A percentile compares a stretch with the other conserved stretches of the same genome.
Conservation (phyloP, 2,113 vertebrate species). For the Boulengeromyrus knoepffleri region DNA sequence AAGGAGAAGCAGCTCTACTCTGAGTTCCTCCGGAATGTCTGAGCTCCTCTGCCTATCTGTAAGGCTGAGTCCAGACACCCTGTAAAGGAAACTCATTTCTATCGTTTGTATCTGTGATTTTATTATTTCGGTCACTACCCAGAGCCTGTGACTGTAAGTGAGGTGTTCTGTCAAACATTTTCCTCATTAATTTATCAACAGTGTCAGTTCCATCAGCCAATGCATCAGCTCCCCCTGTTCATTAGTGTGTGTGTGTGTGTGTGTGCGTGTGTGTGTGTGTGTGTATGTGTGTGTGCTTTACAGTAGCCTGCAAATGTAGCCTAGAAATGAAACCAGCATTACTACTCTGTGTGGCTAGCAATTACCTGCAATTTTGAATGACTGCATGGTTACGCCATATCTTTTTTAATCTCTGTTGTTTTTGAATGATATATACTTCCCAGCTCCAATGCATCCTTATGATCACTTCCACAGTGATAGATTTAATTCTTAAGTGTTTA, state of each 20-base stretch:
- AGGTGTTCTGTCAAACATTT: background rate
- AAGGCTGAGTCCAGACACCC: too few relatives aligned
- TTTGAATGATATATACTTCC: background rate
- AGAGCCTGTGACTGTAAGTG: background rate
- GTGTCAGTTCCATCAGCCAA: background rate
- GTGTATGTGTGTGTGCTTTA: background rate
- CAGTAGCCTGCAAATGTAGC: background rate
- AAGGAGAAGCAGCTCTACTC: background rate
- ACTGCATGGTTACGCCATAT: background rate
- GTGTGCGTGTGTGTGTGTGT: background rate
- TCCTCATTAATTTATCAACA: background rate
- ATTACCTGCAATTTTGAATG: background rate
- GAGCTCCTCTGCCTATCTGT: background rate
- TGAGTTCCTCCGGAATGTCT: background rate
- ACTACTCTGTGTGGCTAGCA: background rate
- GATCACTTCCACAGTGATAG: background rate
- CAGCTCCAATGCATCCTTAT: background rate
- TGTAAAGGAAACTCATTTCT: background rate
- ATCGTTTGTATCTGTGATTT: background rate
- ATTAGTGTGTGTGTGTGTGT: background rate
- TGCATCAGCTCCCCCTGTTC: background rate
- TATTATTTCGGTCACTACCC: background rate
- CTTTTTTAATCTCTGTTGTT: background rate
- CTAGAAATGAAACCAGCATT: background rate
- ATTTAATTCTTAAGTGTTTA: background rate